These are phyloP conservation scores for Iguana delicatissima DNA, from an alignment of 2,797 vertebrate genomes.

Conservation along the genomic window DNA sequence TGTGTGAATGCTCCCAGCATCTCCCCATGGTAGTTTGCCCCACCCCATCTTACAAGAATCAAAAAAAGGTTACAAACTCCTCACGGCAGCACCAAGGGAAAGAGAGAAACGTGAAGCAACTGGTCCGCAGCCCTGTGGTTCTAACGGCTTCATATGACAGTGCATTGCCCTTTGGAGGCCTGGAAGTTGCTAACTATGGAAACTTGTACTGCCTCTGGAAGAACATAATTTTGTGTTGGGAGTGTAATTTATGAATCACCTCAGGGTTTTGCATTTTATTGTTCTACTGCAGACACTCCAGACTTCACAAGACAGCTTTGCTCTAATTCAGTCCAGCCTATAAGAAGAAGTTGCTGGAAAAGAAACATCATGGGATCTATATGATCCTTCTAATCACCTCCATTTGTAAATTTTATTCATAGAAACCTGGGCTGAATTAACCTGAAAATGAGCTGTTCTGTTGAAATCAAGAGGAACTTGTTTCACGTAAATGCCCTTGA, in stretches of 20 bases:
- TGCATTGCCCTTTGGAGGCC: background rate
- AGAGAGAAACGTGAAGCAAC: slow-evolving; percentile 35
- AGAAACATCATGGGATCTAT: background rate
- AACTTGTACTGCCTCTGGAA: no score
- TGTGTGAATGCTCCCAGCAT: background rate
- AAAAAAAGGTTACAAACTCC: slow-evolving; percentile 36
- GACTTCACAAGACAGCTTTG: background rate
- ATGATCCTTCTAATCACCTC: background rate
- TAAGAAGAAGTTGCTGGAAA: background rate
- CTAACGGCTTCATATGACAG: slow-evolving; percentile 1
- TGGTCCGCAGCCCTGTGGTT: background rate
- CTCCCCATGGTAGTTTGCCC: background rate
- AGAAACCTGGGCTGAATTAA: background rate
- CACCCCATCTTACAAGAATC: slow-evolving; percentile 1
- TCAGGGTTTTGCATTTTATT: background rate
- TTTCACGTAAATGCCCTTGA: background rate
- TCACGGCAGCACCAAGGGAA: slow-evolving; percentile 19
- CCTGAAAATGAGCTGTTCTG: background rate
- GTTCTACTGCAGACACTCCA: background rate
- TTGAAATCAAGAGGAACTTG: background rate
- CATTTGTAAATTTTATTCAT: background rate
- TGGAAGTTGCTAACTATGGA: background rate
- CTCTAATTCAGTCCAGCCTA: background rate
- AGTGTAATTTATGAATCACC: background rate
- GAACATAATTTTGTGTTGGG: background rate